phyloP scores from a whole-genome alignment of 2,797 vertebrate species.

The Bryconaethiops microstoma region DNA sequence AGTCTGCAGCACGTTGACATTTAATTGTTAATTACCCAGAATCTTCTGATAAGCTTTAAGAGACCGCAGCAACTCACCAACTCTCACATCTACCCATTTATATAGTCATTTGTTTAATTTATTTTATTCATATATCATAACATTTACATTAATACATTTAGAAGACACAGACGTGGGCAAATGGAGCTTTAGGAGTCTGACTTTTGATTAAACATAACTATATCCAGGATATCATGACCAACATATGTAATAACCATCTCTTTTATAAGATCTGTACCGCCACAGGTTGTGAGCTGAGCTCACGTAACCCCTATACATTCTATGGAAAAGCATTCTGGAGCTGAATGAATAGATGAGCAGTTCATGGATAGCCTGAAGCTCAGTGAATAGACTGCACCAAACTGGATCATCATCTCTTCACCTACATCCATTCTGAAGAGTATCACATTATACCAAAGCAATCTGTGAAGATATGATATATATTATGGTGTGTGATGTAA shows the following conservation, averaged over 20 bases:
- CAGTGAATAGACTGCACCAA: neutral
- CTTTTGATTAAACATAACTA: neutral
- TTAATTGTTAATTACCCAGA: neutral
- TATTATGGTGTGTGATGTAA: neutral
- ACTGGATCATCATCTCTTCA: neutral
- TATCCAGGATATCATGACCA: conserved; percentile 5
- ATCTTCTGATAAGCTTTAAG: neutral
- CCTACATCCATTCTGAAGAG: neutral
- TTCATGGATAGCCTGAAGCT: neutral
- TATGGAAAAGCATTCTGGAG: neutral
- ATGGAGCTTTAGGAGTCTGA: no score
- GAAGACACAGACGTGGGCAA: no score
- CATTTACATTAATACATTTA: no score
- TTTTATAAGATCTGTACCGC: conserved; percentile 5
- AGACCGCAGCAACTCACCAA: no score
- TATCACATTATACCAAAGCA: neutral
- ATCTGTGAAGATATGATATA: neutral
- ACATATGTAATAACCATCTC: conserved; percentile 3
- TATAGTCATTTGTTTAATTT: no score
- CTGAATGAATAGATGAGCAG: neutral
- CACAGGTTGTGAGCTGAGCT: neutral
- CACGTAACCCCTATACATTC: neutral
- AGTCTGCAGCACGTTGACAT: neutral
- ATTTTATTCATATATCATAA: no score
- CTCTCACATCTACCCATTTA: no score